These are phyloP conservation scores for Pempheris klunzingeri DNA, from an alignment of 2,797 vertebrate genomes.

Conservation along the genomic window DNA sequence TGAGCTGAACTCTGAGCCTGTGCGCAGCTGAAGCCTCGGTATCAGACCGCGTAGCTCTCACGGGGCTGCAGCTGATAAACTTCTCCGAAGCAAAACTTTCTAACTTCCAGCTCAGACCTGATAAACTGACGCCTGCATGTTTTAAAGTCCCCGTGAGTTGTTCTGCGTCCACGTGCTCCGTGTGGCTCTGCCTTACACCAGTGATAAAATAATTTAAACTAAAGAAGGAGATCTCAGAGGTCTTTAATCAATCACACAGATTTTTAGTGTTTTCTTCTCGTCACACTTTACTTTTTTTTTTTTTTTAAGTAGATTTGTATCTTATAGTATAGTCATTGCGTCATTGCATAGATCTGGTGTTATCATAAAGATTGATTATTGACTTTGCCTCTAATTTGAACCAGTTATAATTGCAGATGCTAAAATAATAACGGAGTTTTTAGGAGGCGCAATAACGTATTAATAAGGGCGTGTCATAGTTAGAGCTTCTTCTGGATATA, in stretches of 20 bases:
- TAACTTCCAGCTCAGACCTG: background rate
- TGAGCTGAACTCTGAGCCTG: conserved; percentile 11
- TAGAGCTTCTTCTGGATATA: conserved; percentile 14
- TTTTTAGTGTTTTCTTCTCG: background rate
- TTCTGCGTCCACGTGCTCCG: conserved; percentile 46
- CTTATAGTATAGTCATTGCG: background rate
- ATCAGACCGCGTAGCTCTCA: conserved; percentile 9
- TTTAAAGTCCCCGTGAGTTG: background rate
- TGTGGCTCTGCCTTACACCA: background rate
- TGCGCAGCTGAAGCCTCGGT: conserved; percentile 21
- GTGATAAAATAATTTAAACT: too few relatives aligned
- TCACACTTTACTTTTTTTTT: background rate
- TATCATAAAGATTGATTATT: background rate
- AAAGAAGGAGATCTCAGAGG: background rate
- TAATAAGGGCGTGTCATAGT: conserved; percentile 34
- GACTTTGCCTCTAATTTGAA: background rate
- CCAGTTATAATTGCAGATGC: background rate
- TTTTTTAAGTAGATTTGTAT: background rate
- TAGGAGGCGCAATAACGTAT: background rate
- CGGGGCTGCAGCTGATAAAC: conserved; percentile 18
- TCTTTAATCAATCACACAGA: background rate
- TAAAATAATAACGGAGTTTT: background rate
- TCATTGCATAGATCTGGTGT: background rate
- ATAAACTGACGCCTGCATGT: background rate
- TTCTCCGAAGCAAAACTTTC: conserved; percentile 5